Evolutionary conservation across 1,140 invertebrate genomes (phyloP).

Genomic region (Whitmania pigra): DNA sequence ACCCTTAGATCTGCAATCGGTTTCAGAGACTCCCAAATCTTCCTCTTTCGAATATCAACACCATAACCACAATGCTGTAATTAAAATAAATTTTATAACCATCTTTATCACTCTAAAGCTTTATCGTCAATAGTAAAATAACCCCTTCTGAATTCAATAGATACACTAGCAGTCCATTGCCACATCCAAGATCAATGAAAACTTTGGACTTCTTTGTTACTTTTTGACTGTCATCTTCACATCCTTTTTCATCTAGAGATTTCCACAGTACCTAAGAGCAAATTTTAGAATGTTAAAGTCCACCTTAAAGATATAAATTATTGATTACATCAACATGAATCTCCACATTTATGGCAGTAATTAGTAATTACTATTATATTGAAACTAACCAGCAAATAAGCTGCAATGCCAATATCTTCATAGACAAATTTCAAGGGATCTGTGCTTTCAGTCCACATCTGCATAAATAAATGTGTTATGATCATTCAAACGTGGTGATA

Average conservation of each 20-base stretch:
- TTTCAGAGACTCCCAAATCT: slow-evolving; percentile 65
- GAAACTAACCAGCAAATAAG: slow-evolving; percentile 62
- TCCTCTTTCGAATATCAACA: slow-evolving; percentile 72
- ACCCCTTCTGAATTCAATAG: slow-evolving; percentile 69
- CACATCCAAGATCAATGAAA: slow-evolving; percentile 90
- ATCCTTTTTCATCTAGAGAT: slow-evolving; percentile 10
- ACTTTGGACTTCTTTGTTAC: slow-evolving; percentile 44
- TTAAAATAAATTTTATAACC: background rate
- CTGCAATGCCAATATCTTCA: slow-evolving; percentile 87
- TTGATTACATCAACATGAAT: too few species aligned
- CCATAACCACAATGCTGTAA: slow-evolving; percentile 57
- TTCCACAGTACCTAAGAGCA: too few species aligned
- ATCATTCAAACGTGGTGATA: background rate
- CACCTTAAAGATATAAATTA: too few species aligned
- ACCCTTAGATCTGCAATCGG: slow-evolving; percentile 24
- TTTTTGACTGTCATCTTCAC: slow-evolving; percentile 35
- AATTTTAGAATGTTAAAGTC: too few species aligned
- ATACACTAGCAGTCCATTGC: slow-evolving; percentile 85
- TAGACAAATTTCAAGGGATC: slow-evolving; percentile 88
- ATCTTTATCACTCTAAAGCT: background rate
- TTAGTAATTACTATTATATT: background rate
- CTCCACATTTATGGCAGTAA: background rate
- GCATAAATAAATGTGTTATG: slow-evolving; percentile 2
- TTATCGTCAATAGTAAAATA: slow-evolving; percentile 22
- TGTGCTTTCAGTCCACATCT: slow-evolving; percentile 72